Base-by-base conservation (phyloP, 2,888 invertebrate genomes). In the Caenorhabditis sinica region DNA sequence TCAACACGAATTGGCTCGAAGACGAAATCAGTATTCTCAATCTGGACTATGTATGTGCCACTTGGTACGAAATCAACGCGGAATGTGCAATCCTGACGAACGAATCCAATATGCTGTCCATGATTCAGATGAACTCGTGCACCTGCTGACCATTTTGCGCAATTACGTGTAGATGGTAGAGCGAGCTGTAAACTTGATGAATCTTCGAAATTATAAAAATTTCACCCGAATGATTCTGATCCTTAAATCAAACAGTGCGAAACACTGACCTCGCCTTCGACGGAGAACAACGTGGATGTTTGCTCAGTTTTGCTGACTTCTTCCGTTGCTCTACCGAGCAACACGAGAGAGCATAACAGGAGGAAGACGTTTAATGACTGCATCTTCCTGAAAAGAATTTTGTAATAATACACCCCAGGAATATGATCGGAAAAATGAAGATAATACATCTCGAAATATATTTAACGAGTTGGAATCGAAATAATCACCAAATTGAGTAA, bases 1-100 rank as follows among this genome's bases (percentile, higher is more conserved):
- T 99, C 99, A 1, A 99, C 97, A 85, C 99, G 94, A 8, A 96
- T 95, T 25, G 97, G 96, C 93, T 99, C 98, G 93, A 97, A 99
- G 87, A 96, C 95, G 92, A 95, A 97, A 92, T 97, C 96, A 0
- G 97, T 96, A 93, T 97, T 95, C 51, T 96, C 94, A n/a, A 90
- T 84, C 83, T 89, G 98, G 0, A 99, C 95, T 6, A 98, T 95
- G 93, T 97, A 98, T 0, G 98, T 98, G 9, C 97, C 97, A 61
- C 89, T 86, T 0, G 96, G 96, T 0, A 98, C 95, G 91, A 96
- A 96, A 91, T 96, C 95, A 56, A 98, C 95, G 2, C 95, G 94
- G 93, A 99, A 99, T 8, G 96, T 95, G 17, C 98, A 98, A 94
- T 98, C 98, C 90, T 96, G 96, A 90, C 96, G 96, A 90, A 87